Evolutionary conservation across 2,113 vertebrate genomes (phyloP).

Genomic region (Tragelaphus buxtoni): DNA sequence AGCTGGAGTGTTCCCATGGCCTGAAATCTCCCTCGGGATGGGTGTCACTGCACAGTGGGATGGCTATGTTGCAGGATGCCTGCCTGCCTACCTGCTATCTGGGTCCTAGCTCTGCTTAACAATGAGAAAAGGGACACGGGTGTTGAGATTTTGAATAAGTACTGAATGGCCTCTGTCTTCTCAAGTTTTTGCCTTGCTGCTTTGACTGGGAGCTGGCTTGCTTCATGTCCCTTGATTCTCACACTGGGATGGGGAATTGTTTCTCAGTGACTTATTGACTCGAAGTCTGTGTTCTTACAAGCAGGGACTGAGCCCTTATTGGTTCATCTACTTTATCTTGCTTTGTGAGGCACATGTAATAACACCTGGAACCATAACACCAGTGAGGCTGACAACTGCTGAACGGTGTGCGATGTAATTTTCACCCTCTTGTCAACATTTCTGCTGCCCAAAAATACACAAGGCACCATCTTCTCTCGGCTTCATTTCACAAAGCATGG

Average conservation of each 20-base stretch:
- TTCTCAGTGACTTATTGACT: neutral
- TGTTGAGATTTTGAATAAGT: neutral
- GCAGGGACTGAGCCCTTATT: neutral
- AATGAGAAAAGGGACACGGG: neutral
- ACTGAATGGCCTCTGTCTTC: neutral
- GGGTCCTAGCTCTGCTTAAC: neutral
- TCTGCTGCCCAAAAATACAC: no score
- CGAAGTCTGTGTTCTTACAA: neutral
- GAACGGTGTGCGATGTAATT: neutral
- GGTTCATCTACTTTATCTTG: neutral
- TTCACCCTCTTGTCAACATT: neutral
- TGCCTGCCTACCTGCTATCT: neutral
- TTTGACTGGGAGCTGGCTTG: neutral
- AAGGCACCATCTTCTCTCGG: neutral
- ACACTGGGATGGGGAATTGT: neutral
- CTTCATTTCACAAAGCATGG: neutral
- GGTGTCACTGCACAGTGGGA: no score
- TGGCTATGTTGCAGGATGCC: no score
- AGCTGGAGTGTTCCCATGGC: neutral
- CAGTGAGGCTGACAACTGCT: neutral
- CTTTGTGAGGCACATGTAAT: neutral
- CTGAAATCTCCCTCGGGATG: neutral
- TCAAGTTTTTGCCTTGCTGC: neutral
- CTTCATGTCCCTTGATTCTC: neutral
- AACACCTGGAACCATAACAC: neutral